Percentiles rank a stretch among this genome's conserved stretches.
phyloP scores from a whole-genome alignment of 1,140 invertebrate species.

The Drosophila littoralis region DNA sequence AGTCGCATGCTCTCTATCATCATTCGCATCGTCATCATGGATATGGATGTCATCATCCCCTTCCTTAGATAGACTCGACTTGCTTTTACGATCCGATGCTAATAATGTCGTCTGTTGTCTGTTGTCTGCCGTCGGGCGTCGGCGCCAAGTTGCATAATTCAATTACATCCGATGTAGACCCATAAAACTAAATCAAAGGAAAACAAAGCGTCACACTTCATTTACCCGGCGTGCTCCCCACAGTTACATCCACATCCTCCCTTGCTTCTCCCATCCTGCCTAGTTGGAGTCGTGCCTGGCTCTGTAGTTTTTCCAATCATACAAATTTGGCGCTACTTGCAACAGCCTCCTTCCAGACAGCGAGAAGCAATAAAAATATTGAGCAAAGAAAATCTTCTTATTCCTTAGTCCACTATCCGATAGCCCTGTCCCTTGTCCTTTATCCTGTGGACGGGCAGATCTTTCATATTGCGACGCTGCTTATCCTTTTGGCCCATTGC shows the following conservation, averaged over 20 bases:
- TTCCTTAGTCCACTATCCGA: conserved; percentile 2
- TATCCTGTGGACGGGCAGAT: conserved; percentile 19
- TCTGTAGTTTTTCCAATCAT: conserved; percentile 34
- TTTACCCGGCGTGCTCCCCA: conserved; percentile 53
- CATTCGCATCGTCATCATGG: conserved; percentile 28
- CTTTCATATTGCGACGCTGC: conserved; percentile 50
- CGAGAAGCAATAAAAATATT: conserved; percentile 61
- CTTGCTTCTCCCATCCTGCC: neutral
- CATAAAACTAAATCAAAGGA: conserved; percentile 84
- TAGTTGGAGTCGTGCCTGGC: conserved; percentile 23
- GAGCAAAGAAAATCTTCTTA: conserved; percentile 39
- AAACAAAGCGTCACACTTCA: conserved; percentile 84
- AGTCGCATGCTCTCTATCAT: conserved; percentile 22
- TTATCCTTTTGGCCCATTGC: conserved; percentile 63
- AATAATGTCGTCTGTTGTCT: conserved; percentile 69
- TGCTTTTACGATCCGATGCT: conserved; percentile 75
- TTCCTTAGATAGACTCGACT: conserved; percentile 2
- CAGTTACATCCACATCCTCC: neutral
- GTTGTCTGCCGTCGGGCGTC: conserved; percentile 10
- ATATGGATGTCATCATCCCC: conserved; percentile 37
- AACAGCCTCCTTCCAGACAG: conserved; percentile 41
- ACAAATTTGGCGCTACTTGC: conserved; percentile 48
- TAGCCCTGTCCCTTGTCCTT: neutral
- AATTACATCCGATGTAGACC: conserved; percentile 84
- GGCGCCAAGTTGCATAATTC: conserved; percentile 84